These are phyloP conservation scores for Parazoanthus darwini DNA, from an alignment of 92 coral and sea anemone species.

Conservation along the genomic window DNA sequence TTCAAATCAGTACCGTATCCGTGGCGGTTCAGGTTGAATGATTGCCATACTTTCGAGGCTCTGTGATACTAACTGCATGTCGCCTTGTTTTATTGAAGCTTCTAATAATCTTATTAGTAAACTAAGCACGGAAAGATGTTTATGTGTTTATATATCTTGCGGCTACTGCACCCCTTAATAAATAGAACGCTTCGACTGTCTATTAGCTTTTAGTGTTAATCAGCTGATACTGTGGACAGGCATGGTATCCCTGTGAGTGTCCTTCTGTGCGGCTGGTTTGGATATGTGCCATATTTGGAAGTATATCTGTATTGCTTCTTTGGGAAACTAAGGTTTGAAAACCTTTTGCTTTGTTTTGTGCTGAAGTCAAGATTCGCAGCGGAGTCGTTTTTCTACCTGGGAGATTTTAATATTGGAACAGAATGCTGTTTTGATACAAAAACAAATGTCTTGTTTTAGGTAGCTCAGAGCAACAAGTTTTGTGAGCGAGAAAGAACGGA, in stretches of 20 bases:
- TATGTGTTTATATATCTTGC: neutral
- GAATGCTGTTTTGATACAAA: too few relatives aligned
- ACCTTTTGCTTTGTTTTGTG: too few relatives aligned
- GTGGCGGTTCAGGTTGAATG: neutral
- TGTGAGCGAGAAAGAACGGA: too few relatives aligned
- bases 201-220: neutral
- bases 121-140: constrained; percentile 9
- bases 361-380: too few relatives aligned
- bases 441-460: too few relatives aligned
- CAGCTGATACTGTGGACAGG: neutral
- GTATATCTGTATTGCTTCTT: neutral
- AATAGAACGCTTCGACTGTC: neutral
- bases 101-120: neutral
- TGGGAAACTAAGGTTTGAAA: too few relatives aligned
- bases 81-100: neutral
- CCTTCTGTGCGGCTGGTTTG: neutral
- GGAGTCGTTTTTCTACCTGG: too few relatives aligned
- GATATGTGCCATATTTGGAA: neutral
- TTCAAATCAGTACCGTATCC: neutral
- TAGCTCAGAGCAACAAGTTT: too few relatives aligned
- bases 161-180: constrained; percentile 1
- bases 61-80: neutral
- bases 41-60: neutral
- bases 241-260: neutral
- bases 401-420: too few relatives aligned